Base-by-base conservation (phyloP, 2,797 vertebrate genomes). In the Lacerta agilis region DNA sequence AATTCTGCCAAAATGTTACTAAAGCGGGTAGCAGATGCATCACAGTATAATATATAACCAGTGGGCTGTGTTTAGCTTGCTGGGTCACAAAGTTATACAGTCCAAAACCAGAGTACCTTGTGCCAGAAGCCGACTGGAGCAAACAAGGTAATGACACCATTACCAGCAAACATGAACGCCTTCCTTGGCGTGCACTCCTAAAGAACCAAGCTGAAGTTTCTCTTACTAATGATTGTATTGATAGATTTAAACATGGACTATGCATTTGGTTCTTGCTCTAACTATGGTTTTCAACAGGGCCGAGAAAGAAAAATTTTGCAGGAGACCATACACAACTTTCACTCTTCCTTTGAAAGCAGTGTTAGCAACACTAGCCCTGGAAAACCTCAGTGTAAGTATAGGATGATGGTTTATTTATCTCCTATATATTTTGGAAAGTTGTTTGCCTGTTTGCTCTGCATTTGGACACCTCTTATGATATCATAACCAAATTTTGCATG, bases 251-350 rank as follows among this genome's bases (percentile, higher is more conserved):
- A 86, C 36, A 91, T 86, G 92, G 89, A 92, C 15, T 91, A 75
- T 87, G 27, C 18, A 41, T 3, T 3, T 72, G 82, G 2, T 90
- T 90, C 90, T 91, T 94, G 78, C 93, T 93, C 94, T 36, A 86
- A 89, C 85, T 3, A 85, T 89, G 87, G 91, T 86, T 81, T 92
- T 92, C 94, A 91, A 85, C 96, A 99, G 99, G 99, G 99, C 33
- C 95, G 99, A 66, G 99, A 99, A 94, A 98, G 99, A 93, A 98
- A 99, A 94, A 98, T 99, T 91, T 97, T 99, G 90, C 99, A 99
- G 93, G 99, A 99, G 96, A 99, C 99, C 80, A 99, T 99, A 94
- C 98, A 99, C 93, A 99, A 98, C 95, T 99, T 99, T 96, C 98
- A 99, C 94, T 99, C 99, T 2, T 99, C 99, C 3, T 99, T 99